Conservation (phyloP, 2,113 vertebrate genomes). For the Brienomyrus longianalis region DNA sequence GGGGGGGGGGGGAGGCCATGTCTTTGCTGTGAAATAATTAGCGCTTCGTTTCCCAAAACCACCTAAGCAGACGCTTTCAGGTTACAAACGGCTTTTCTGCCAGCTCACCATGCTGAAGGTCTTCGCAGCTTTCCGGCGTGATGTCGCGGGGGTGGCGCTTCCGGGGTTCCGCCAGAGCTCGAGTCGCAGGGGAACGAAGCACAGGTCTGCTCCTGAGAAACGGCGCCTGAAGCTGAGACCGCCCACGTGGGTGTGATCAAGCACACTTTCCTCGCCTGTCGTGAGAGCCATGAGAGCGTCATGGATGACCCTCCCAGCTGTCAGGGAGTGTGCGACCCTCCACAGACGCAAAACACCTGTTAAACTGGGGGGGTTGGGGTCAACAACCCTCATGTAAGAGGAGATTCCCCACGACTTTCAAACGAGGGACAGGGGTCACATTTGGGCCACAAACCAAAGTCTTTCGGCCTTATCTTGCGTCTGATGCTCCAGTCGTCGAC, state of each 20-base stretch:
- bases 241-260: background rate
- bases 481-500: conserved; percentile 11
- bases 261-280: background rate
- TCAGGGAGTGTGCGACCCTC: background rate
- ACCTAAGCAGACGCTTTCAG: background rate
- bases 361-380: background rate
- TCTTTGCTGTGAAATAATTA: background rate
- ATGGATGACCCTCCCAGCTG: background rate
- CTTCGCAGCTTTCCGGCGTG: background rate
- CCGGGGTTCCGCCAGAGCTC: background rate
- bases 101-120: background rate
- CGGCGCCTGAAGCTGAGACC: background rate
- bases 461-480: background rate
- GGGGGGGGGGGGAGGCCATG: background rate
- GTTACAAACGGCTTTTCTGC: background rate
- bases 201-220: background rate
- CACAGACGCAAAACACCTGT: background rate
- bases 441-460: background rate
- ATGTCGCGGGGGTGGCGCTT: background rate
- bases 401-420: background rate
- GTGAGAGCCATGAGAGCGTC: background rate
- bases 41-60: background rate
- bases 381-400: background rate
- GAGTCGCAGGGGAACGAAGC: background rate
- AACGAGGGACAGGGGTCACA: background rate